Conservation (phyloP, 2,888 invertebrate genomes). For the Melieria omissa region DNA sequence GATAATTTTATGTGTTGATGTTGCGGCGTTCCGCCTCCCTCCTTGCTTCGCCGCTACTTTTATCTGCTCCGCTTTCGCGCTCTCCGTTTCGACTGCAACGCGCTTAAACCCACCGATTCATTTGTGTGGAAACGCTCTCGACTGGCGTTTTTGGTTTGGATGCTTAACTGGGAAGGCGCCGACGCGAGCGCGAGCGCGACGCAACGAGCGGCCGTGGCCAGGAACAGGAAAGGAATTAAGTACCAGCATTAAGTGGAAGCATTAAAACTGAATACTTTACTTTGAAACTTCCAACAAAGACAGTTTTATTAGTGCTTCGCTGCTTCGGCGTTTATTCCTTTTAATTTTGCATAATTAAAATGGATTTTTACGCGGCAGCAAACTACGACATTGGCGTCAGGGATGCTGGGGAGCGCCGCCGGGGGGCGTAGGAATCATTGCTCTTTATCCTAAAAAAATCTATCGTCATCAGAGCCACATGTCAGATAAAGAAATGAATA, state of each 20-base stretch:
- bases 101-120: conserved; percentile 29
- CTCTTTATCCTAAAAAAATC: no score
- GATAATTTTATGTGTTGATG: conserved; percentile 39
- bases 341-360: conserved; percentile 19
- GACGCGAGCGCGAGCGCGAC: conserved; percentile 22
- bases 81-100: conserved; percentile 26
- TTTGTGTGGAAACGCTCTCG: conserved; percentile 31
- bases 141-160: conserved; percentile 25
- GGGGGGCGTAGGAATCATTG: no score
- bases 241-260: conserved; percentile 31
- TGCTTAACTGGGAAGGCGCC: conserved; percentile 27
- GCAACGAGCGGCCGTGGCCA: not conserved
- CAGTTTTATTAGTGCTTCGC: conserved; percentile 22
- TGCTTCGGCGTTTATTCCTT: conserved; percentile 33
- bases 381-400: conserved; percentile 9
- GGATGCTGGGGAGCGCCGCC: no score
- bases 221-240: conserved; percentile 14
- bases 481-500: no score
- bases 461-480: no score
- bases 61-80: conserved; percentile 16
- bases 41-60: not conserved
- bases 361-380: not conserved
- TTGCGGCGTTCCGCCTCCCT: not conserved
- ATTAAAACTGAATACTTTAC: conserved; percentile 34
- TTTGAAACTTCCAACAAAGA: conserved; percentile 35